Conservation (phyloP, 2,888 invertebrate genomes). For the Drosophila dives region DNA sequence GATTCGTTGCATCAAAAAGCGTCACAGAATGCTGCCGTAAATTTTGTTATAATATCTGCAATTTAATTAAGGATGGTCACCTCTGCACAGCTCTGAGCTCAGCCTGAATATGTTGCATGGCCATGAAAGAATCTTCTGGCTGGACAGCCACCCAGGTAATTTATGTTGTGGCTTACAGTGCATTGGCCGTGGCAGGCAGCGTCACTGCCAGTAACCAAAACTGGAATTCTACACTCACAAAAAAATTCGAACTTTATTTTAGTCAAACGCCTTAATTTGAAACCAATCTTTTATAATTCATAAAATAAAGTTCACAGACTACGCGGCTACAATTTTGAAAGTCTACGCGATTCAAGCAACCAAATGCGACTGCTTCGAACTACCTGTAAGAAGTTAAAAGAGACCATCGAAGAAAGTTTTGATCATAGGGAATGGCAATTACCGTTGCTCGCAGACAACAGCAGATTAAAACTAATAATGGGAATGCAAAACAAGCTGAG, state of each 20-base stretch:
- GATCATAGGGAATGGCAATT: too few species aligned
- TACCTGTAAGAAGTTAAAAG: too few species aligned
- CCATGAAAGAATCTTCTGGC: slow-evolving; percentile 9
- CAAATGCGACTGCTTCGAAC: too few species aligned
- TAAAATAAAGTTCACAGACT: too few species aligned
- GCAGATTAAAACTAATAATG: too few species aligned
- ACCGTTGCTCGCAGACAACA: too few species aligned
- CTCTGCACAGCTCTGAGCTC: slow-evolving; percentile 27
- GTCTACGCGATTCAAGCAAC: too few species aligned
- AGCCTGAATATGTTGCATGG: slow-evolving; percentile 29
- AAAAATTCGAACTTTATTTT: not conserved
- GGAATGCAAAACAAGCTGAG: too few species aligned
- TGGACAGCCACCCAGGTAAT: slow-evolving; percentile 44
- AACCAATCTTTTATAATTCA: too few species aligned
- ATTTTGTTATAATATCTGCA: slow-evolving; percentile 70
- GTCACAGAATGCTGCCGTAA: slow-evolving; percentile 46
- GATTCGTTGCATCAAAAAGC: not conserved
- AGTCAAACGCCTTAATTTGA: not conserved
- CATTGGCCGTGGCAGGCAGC: slow-evolving; percentile 19
- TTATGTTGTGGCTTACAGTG: slow-evolving; percentile 44
- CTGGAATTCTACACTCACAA: slow-evolving; percentile 39
- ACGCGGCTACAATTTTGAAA: too few species aligned
- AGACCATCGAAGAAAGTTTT: too few species aligned
- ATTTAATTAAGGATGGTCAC: slow-evolving; percentile 68
- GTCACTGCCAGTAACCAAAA: slow-evolving; percentile 37